Evolutionary conservation across 2,113 vertebrate species (phyloP).

Genomic region (Dolichotis patagonum): DNA sequence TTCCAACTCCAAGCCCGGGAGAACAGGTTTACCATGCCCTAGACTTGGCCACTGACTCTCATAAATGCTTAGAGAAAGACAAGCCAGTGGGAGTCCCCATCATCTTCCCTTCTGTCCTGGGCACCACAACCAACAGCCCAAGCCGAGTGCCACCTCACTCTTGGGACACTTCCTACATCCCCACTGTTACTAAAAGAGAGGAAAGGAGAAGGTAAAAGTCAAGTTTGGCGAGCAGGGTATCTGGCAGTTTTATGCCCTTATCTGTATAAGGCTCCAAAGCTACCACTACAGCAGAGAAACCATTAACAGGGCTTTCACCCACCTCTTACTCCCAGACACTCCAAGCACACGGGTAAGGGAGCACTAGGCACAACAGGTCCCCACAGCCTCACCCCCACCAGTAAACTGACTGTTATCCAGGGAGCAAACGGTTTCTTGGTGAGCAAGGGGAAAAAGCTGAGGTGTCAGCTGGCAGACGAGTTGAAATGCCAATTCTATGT

Average conservation of each 20-base stretch:
- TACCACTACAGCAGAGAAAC: background rate
- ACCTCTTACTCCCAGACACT: background rate
- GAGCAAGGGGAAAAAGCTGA: background rate
- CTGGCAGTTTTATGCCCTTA: background rate
- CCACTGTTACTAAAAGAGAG: background rate
- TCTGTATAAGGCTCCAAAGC: background rate
- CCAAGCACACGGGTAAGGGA: background rate
- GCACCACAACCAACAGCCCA: background rate
- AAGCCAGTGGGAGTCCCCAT: background rate
- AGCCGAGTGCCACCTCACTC: background rate
- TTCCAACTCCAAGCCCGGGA: background rate
- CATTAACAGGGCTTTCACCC: background rate
- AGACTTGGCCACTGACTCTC: background rate
- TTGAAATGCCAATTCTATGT: conserved; percentile 15
- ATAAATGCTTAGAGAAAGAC: background rate
- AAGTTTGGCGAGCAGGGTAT: background rate
- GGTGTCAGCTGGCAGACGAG: background rate
- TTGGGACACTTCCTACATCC: background rate
- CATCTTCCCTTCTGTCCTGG: background rate
- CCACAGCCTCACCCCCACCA: background rate
- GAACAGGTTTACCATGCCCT: background rate
- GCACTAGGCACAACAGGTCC: background rate
- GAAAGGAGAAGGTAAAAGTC: background rate
- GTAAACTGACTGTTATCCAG: background rate
- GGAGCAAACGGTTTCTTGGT: conserved; percentile 19